Percentiles rank a stretch among this genome's conserved stretches.
phyloP scores from a whole-genome alignment of 1,140 invertebrate genomes.

The Bombus huntii region DNA sequence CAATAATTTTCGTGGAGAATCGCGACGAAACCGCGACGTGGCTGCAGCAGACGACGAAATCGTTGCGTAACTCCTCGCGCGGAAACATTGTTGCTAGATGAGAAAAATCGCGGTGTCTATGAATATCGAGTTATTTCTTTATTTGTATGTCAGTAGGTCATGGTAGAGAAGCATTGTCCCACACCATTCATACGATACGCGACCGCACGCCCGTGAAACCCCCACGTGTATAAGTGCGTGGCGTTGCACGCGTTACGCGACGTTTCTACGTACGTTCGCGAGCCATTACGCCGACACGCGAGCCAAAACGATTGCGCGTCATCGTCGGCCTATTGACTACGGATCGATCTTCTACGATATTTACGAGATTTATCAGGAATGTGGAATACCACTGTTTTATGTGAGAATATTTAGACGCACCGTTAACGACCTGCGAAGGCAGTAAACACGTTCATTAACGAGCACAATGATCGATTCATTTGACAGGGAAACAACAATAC shows the following conservation, averaged over 20 bases:
- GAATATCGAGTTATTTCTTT: conserved; percentile 42
- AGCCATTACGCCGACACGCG: conserved; percentile 21
- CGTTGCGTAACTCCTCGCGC: background rate
- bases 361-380: conserved; percentile 26
- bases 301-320: conserved; percentile 7
- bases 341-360: conserved; percentile 16
- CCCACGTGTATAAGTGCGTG: conserved; percentile 30
- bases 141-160: conserved; percentile 79
- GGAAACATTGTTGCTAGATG: background rate
- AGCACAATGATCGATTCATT: background rate
- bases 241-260: conserved; percentile 30
- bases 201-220: conserved; percentile 44
- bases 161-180: conserved; percentile 68
- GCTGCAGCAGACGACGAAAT: background rate
- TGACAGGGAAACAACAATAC: background rate
- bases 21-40: too few species aligned
- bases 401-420: background rate
- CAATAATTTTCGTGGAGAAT: background rate
- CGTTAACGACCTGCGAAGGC: background rate
- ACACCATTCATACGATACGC: conserved; percentile 60
- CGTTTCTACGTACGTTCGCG: background rate
- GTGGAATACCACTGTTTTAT: background rate
- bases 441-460: background rate
- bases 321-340: background rate
- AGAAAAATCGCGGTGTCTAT: background rate